These are phyloP conservation scores for Psammodynastes pulverulentus DNA, from an alignment of 2,113 vertebrate species.

Conservation along the genomic window DNA sequence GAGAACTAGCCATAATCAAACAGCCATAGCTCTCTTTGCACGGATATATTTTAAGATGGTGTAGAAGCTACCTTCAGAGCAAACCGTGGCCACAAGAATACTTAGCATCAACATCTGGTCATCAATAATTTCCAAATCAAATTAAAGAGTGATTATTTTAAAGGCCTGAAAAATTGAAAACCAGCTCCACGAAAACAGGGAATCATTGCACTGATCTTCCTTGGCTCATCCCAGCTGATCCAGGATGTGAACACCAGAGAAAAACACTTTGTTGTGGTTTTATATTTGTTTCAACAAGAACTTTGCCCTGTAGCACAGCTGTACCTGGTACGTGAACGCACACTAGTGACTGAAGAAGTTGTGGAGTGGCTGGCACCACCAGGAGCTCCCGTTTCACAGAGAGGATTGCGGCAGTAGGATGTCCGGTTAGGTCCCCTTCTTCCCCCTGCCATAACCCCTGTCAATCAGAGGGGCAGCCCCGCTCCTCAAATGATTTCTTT, in stretches of 20 bases:
- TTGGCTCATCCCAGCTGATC: not conserved
- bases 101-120: not conserved
- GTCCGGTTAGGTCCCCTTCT: conserved; percentile 90
- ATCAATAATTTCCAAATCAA: not conserved
- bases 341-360: conserved; percentile 85
- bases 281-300: not conserved
- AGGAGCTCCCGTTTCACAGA: conserved; percentile 84
- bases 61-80: too few species aligned
- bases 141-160: not conserved
- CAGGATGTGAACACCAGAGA: not conserved
- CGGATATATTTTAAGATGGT: not conserved
- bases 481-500: conserved; percentile 25
- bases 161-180: not conserved
- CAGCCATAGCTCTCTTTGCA: not conserved
- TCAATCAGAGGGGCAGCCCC: not conserved
- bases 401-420: conserved; percentile 88
- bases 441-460: conserved; percentile 85
- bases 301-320: not conserved
- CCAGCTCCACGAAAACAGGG: not conserved
- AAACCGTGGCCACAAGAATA: not conserved
- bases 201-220: not conserved
- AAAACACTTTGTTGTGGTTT: not conserved
- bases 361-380: conserved; percentile 80
- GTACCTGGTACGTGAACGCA: conserved; percentile 89
- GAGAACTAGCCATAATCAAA: not conserved